phyloP scores from a whole-genome alignment of 2,888 invertebrate genomes.

The Harpalus rufipes region DNA sequence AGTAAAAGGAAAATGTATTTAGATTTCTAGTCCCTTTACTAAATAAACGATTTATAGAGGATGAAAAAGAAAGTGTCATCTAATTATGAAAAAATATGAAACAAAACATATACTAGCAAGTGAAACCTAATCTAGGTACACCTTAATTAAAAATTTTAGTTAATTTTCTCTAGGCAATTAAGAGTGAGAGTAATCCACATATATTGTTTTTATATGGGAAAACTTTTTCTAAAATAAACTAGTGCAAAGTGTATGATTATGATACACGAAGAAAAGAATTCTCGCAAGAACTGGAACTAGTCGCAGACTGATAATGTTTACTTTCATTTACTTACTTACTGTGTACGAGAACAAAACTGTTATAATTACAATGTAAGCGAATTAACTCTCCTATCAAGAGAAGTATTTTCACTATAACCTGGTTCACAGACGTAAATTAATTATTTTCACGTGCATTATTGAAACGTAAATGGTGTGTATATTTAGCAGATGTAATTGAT shows the following conservation, averaged over 20 bases:
- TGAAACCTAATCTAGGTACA: constrained; percentile 5
- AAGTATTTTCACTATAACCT: constrained; percentile 47
- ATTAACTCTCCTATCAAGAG: constrained; percentile 25
- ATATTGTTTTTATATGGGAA: constrained; percentile 47
- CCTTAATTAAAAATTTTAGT: constrained; percentile 42
- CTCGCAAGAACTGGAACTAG: constrained; percentile 21
- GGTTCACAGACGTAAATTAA: constrained; percentile 38
- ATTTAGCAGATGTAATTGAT: background rate
- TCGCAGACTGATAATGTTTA: constrained; percentile 28
- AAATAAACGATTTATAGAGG: background rate
- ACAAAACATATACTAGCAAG: constrained; percentile 24
- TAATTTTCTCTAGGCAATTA: constrained; percentile 54
- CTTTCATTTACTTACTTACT: constrained; percentile 32
- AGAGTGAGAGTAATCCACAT: constrained; percentile 47
- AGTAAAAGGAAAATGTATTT: background rate
- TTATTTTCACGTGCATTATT: constrained; percentile 31
- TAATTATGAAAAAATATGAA: constrained; percentile 4
- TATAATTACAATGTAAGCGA: constrained; percentile 54
- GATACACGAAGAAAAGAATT: constrained; percentile 29
- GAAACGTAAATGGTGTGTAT: background rate
- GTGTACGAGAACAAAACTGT: constrained; percentile 39
- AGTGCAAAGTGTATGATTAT: constrained; percentile 9
- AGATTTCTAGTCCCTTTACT: background rate
- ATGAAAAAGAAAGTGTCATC: background rate
- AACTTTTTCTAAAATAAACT: constrained; percentile 57